These are phyloP conservation scores for Megaceryle alcyon DNA, from an alignment of 2,797 vertebrate species.

Conservation along the genomic window DNA sequence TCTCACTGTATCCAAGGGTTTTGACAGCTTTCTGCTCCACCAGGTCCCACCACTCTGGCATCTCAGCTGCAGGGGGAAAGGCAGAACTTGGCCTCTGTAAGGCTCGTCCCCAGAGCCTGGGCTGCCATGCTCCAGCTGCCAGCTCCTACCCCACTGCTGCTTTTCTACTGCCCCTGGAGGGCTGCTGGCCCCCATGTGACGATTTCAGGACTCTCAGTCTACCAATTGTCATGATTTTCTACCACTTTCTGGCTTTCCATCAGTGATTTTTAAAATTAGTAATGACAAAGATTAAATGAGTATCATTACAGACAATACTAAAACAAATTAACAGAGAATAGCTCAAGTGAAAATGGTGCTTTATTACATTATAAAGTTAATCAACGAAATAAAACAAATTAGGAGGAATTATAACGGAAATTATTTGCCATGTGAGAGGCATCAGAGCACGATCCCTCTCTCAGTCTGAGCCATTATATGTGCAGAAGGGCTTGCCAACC, in stretches of 20 bases:
- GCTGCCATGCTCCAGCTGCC: not conserved
- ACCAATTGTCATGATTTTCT: slow-evolving; percentile 11
- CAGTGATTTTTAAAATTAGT: slow-evolving; percentile 65
- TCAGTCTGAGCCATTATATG: slow-evolving; percentile 42
- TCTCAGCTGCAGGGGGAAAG: not conserved
- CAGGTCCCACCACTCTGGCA: not conserved
- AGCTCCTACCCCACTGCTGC: not conserved
- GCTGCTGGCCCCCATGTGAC: not conserved
- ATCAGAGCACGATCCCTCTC: slow-evolving; percentile 51
- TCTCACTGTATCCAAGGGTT: not conserved
- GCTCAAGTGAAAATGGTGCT: slow-evolving; percentile 53
- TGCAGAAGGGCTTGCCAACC: slow-evolving; percentile 32
- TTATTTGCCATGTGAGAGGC: slow-evolving; percentile 59
- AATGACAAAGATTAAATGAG: slow-evolving; percentile 70
- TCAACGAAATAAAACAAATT: slow-evolving; percentile 74
- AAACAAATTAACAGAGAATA: slow-evolving; percentile 73
- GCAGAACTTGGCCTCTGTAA: not conserved
- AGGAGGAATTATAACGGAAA: slow-evolving; percentile 72
- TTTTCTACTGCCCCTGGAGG: not conserved
- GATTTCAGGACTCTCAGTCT: not conserved
- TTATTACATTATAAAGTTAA: slow-evolving; percentile 73
- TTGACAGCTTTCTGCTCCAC: not conserved
- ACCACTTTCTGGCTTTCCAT: slow-evolving; percentile 56
- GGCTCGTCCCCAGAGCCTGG: not conserved
- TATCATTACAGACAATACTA: slow-evolving; percentile 67